Evolutionary conservation across 2,888 invertebrate species (phyloP).

Genomic region (Apamea monoglypha): DNA sequence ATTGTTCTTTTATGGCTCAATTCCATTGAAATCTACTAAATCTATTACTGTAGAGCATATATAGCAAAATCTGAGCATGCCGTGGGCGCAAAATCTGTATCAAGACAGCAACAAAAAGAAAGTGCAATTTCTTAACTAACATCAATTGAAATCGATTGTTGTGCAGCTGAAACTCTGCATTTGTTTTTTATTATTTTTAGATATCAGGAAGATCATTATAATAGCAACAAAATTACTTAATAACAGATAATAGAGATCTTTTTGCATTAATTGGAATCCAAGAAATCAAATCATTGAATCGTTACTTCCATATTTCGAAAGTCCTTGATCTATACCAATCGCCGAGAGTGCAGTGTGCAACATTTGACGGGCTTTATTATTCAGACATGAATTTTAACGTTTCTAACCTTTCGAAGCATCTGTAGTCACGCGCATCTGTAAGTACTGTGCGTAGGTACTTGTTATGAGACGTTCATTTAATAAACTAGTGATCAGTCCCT

Average conservation of each 20-base stretch:
- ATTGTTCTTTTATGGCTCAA: constrained; percentile 29
- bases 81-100: constrained; percentile 1
- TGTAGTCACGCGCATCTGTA: constrained; percentile 39
- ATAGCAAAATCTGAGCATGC: not conserved
- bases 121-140: constrained; percentile 4
- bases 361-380: constrained; percentile 66
- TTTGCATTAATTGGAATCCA: constrained; percentile 14
- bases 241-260: constrained; percentile 12
- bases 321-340: constrained; percentile 82
- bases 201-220: not conserved
- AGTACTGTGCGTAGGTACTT: constrained; percentile 9
- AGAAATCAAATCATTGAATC: constrained; percentile 40
- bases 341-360: constrained; percentile 58
- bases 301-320: constrained; percentile 53
- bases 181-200: not conserved
- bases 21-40: not conserved
- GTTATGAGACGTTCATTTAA: constrained; percentile 40
- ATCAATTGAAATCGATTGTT: constrained; percentile 11
- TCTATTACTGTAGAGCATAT: not conserved
- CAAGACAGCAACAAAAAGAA: constrained; percentile 18
- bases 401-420: constrained; percentile 57
- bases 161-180: constrained; percentile 6
- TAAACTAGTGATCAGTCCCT: constrained; percentile 22
- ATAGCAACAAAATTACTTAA: constrained; percentile 9
- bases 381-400: constrained; percentile 59